Conservation (phyloP, 2,113 vertebrate species). For the Mirza zaza region DNA sequence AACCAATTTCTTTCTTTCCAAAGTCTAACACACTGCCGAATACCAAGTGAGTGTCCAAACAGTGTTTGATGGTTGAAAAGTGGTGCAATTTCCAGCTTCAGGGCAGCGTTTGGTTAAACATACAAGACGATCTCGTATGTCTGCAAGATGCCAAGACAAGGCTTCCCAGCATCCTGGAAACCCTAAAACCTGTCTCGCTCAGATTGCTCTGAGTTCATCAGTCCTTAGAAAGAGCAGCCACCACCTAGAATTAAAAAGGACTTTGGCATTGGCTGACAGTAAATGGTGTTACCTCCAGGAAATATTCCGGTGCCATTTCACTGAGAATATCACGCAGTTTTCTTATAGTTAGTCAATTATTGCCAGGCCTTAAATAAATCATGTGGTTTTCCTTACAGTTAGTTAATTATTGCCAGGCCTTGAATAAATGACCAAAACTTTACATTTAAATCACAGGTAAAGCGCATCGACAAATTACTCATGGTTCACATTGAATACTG, state of each 20-base stretch:
- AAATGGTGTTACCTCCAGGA: neutral
- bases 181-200: neutral
- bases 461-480: neutral
- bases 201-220: neutral
- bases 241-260: neutral
- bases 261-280: neutral
- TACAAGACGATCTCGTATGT: neutral
- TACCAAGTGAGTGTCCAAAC: neutral
- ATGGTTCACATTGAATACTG: neutral
- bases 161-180: neutral
- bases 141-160: neutral
- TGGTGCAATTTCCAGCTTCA: neutral
- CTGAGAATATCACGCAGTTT: conserved; percentile 47
- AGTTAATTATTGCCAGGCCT: conserved; percentile 57
- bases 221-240: neutral
- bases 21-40: neutral
- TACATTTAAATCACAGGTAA: conserved; percentile 4
- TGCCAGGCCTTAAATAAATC: neutral
- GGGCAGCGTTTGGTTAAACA: neutral
- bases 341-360: neutral
- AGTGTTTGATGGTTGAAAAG: neutral
- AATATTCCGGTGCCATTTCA: conserved; percentile 35
- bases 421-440: neutral
- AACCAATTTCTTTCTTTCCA: neutral
- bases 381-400: conserved; percentile 19